phyloP scores from a whole-genome alignment of 2,888 invertebrate genomes.

The Caenorhabditis angaria region DNA sequence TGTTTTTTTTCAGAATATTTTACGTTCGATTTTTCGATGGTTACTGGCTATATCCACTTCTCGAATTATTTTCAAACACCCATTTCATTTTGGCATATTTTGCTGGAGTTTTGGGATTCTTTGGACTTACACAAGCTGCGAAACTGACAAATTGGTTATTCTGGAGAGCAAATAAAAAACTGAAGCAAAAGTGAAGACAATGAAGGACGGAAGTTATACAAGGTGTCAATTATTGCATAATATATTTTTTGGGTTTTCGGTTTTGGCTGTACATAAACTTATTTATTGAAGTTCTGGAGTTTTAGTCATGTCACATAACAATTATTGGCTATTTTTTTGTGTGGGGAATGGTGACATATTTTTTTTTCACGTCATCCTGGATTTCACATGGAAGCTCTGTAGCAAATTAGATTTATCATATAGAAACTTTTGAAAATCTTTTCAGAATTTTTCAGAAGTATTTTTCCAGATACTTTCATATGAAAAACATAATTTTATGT shows the following conservation, averaged over 20 bases:
- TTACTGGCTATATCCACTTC: constrained; percentile 90
- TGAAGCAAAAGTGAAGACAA: neutral
- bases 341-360: no score
- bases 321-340: no score
- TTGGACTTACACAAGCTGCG: constrained; percentile 81
- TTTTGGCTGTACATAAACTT: neutral
- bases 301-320: no score
- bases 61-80: constrained; percentile 81
- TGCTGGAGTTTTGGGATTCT: constrained; percentile 75
- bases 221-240: neutral
- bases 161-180: neutral
- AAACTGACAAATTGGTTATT: constrained; percentile 68
- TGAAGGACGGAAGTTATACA: neutral
- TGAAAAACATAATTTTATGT: no score
- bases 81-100: constrained; percentile 81
- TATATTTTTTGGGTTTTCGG: neutral
- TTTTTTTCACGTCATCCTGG: no score
- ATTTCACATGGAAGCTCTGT: no score
- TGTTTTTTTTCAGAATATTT: constrained; percentile 61
- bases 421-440: no score
- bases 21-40: constrained; percentile 75
- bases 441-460: no score
- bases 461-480: no score
- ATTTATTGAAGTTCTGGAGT: neutral
- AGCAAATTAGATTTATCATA: no score